Evolutionary conservation across 1,140 invertebrate genomes (phyloP), one percentile per base, ranked within the genome.

Genomic region (Drepana arcuata): DNA sequence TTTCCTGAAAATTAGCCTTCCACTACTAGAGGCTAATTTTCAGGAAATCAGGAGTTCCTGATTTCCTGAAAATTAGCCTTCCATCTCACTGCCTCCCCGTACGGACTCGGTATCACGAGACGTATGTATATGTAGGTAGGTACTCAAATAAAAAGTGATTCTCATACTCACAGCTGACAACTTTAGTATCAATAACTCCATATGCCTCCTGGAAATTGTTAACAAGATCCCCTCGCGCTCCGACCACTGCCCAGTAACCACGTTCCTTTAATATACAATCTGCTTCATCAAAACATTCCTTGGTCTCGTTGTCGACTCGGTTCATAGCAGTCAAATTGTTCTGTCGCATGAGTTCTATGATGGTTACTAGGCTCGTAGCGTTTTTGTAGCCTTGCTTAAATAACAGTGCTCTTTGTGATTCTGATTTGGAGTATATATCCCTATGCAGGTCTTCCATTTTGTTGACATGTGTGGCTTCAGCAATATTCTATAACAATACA

Each of bases 141-240:
- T n/a, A n/a, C n/a, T n/a, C n/a, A n/a, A n/a, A n/a, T n/a, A n/a
- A n/a, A n/a, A n/a, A n/a, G n/a, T n/a, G n/a, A n/a, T n/a, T n/a
- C n/a, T n/a, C n/a, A n/a, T n/a, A 47, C 69, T 72, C 56, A 83
- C 82, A 68, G 31, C 45, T 62, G 14, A 82, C 57, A 25, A 81
- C 56, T 62, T 83, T 83, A 1, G 78, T 84, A 32, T 83, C 80
- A 42, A 83, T 82, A 32, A 82, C 65, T 27, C 82, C 72, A 43
- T 65, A 69, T 5, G 79, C 44, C 42, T 63, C 54, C 40, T 52
- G 68, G 34, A 70, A 29, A 24, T 58, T 39, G 26, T 45, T 54
- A 14, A 58, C 62, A 24, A 78, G 58, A 43, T 84, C 82, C 9
- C 80, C 80, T 32, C 82, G 47, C 0, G 71, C 70, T 13, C 82